Base-by-base conservation (phyloP, 2,113 vertebrate genomes). In the Sialia sialis region DNA sequence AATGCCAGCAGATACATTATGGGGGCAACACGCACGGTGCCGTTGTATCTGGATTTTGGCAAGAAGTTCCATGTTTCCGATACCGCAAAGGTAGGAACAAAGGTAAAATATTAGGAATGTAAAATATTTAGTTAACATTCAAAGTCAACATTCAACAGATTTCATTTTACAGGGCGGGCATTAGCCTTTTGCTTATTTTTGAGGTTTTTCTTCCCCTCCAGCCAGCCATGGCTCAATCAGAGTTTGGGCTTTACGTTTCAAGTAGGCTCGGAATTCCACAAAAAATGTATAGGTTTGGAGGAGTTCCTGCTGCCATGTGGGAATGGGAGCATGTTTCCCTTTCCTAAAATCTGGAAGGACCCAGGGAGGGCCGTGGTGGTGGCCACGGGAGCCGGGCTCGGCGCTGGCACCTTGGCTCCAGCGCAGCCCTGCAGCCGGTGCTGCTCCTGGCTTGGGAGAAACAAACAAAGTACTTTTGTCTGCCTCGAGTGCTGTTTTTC, bases 401-500 rank as follows among this genome's bases (percentile, higher is more conserved):
- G 81, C 20, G 66, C 82, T 21, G 13, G 73, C 75, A 94, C 90
- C 79, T 84, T 85, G 32, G 56, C 30, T 67, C 81, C 87, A 10
- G 91, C 80, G 30, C 36, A 52, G 87, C 90, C 92, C 87, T 2
- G 69, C 73, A 73, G 79, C 60, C 9, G 1, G 36, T 86, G 86
- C 91, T 22, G 86, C 93, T 92, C 89, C 81, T 82, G 84, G n/a
- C 21, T 55, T 74, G 55, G 13, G 68, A 48, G 82, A 25, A 48
- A 78, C 94, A 96, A 97, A 95, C 94, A 97, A 97, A 95, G 90
- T 95, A 86, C 90, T 95, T 94, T 95, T 96, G 93, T 97, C 56
- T 93, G 88, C 4, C 4, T 23, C 6, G n/a, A 80, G 82, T 3
- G 72, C 68, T 68, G 83, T 13, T 93, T 93, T 95, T 54, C 72